phyloP scores from a whole-genome alignment of 2,113 vertebrate genomes.

The Cisticola juncidis region DNA sequence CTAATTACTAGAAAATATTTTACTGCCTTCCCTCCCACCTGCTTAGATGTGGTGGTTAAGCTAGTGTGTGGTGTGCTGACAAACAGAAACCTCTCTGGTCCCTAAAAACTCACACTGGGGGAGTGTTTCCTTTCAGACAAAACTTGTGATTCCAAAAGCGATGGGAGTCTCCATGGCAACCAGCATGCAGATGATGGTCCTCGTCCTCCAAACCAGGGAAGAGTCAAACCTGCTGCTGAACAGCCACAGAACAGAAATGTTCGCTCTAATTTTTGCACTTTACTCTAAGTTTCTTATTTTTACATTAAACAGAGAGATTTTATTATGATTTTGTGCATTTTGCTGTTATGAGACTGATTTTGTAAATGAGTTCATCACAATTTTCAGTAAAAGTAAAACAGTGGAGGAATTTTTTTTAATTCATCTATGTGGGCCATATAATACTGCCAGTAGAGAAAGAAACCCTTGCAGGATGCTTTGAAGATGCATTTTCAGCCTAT shows the following conservation, averaged over 20 bases:
- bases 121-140: conserved; percentile 64
- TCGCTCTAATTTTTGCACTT: conserved; percentile 72
- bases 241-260: conserved; percentile 52
- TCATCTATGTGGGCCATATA: background rate
- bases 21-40: background rate
- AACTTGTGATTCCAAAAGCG: conserved; percentile 49
- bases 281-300: conserved; percentile 58
- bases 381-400: background rate
- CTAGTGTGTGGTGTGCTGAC: background rate
- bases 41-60: background rate
- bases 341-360: background rate
- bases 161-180: conserved; percentile 55
- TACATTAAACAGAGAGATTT: conserved; percentile 14
- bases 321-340: conserved; percentile 15
- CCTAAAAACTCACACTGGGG: background rate
- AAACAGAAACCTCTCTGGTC: background rate
- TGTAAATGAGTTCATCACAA: background rate
- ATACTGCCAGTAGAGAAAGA: background rate
- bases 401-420: background rate
- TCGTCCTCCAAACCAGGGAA: conserved; percentile 15
- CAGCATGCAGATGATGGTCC: conserved; percentile 37
- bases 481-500: background rate
- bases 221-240: conserved; percentile 32
- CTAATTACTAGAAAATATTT: background rate
- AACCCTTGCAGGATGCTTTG: background rate